These are phyloP conservation scores for Tenebrosternarchus preto DNA, from an alignment of 2,113 vertebrate genomes.

Conservation along the genomic window DNA sequence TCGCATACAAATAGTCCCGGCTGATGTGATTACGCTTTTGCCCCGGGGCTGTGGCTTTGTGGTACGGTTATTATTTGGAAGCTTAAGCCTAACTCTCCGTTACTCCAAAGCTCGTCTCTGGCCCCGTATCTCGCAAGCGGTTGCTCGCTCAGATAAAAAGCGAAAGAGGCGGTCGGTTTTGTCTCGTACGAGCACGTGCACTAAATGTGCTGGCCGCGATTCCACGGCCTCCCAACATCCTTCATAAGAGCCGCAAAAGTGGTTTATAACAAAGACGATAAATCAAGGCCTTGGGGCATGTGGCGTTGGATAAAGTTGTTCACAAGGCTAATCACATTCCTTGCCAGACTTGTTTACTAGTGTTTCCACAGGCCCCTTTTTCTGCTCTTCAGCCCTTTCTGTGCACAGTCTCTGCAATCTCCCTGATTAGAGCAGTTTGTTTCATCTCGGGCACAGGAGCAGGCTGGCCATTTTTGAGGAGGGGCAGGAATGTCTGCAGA, in stretches of 20 bases:
- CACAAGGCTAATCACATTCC: slow-evolving; percentile 25
- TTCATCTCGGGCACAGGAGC: slow-evolving; percentile 40
- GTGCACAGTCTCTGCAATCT: slow-evolving; percentile 23
- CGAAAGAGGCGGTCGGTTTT: not conserved
- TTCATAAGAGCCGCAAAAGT: slow-evolving; percentile 9
- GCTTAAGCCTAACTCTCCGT: not conserved
- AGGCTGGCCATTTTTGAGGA: slow-evolving; percentile 38
- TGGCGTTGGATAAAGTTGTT: slow-evolving; percentile 37
- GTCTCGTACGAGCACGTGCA: not conserved
- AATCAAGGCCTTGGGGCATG: slow-evolving; percentile 12
- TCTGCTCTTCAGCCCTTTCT: slow-evolving; percentile 48
- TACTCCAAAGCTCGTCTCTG: not conserved
- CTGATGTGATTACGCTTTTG: not conserved
- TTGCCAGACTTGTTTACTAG: slow-evolving; percentile 34
- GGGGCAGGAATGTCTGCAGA: slow-evolving; percentile 42
- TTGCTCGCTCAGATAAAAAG: not conserved
- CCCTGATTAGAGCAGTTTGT: slow-evolving; percentile 49
- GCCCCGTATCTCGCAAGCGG: not conserved
- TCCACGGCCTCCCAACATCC: not conserved
- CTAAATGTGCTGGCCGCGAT: slow-evolving; percentile 5
- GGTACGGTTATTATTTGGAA: no score
- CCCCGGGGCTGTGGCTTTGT: not conserved
- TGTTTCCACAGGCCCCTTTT: slow-evolving; percentile 28
- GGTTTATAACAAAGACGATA: slow-evolving; percentile 36
- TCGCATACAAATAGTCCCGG: not conserved